Percentiles rank a stretch among this genome's conserved stretches.
These are phyloP conservation scores for Cirrhinus molitorella DNA, from an alignment of 2,797 vertebrate species.

Conservation along the genomic window DNA sequence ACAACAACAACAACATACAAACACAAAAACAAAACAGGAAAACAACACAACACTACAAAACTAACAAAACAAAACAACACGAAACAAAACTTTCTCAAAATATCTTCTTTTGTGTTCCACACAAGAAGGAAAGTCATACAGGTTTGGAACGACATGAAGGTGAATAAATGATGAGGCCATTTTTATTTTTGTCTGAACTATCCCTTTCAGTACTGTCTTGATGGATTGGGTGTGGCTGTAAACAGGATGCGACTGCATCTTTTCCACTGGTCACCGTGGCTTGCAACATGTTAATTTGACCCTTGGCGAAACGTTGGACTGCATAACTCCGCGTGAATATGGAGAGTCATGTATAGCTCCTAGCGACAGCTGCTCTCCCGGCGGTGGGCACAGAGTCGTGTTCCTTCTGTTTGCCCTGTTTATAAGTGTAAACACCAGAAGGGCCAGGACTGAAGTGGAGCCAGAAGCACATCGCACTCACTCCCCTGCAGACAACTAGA, in stretches of 20 bases:
- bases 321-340: not conserved
- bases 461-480: conserved; percentile 65
- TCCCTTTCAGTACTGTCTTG: not conserved
- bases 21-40: not conserved
- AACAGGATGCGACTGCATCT: not conserved
- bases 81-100: no score
- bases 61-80: no score
- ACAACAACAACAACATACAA: no score
- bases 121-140: not conserved
- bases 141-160: not conserved
- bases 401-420: conserved; percentile 59
- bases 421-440: conserved; percentile 79
- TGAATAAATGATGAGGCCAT: not conserved
- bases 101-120: not conserved
- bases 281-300: not conserved
- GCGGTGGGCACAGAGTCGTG: conserved; percentile 61
- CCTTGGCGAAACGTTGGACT: not conserved
- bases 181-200: not conserved
- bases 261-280: not conserved
- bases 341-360: conserved; percentile 19
- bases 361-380: conserved; percentile 78
- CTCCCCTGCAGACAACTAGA: conserved; percentile 59
- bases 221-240: not conserved
- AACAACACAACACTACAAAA: no score
- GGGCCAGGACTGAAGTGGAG: conserved; percentile 63